Conservation (phyloP, 2,888 invertebrate species). For the Oligia fasciuncula region DNA sequence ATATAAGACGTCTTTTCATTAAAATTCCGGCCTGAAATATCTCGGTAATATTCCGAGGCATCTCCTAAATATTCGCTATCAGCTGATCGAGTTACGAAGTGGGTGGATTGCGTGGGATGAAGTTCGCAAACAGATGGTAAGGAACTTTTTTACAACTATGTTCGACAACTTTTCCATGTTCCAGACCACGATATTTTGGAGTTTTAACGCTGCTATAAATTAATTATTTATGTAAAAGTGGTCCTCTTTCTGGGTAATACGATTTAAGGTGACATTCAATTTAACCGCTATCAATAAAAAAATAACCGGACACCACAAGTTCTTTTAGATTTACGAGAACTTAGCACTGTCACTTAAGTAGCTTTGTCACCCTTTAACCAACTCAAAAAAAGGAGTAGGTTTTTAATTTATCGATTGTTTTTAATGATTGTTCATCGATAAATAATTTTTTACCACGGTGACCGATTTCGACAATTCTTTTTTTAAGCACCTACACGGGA, state of each 20-base stretch:
- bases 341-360: not conserved
- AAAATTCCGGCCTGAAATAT: constrained; percentile 47
- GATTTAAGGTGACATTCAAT: not conserved
- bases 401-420: not conserved
- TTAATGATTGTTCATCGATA: not conserved
- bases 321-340: not conserved
- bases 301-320: not conserved
- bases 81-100: constrained; percentile 27
- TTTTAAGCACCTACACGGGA: not conserved
- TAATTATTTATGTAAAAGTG: not conserved
- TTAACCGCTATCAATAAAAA: not conserved
- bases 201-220: not conserved
- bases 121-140: not conserved
- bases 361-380: too few species aligned
- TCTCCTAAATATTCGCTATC: constrained; percentile 41
- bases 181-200: not conserved
- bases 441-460: not conserved
- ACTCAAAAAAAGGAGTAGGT: not conserved
- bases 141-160: constrained; percentile 30
- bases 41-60: constrained; percentile 38
- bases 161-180: constrained; percentile 19
- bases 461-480: not conserved
- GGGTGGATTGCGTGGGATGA: constrained; percentile 8
- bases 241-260: not conserved
- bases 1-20: constrained; percentile 43